A percentile compares a stretch with the other conserved stretches of the same genome.
Evolutionary conservation across 1,140 invertebrate species (phyloP).

Genomic region (Hylaeus anthracinus): DNA sequence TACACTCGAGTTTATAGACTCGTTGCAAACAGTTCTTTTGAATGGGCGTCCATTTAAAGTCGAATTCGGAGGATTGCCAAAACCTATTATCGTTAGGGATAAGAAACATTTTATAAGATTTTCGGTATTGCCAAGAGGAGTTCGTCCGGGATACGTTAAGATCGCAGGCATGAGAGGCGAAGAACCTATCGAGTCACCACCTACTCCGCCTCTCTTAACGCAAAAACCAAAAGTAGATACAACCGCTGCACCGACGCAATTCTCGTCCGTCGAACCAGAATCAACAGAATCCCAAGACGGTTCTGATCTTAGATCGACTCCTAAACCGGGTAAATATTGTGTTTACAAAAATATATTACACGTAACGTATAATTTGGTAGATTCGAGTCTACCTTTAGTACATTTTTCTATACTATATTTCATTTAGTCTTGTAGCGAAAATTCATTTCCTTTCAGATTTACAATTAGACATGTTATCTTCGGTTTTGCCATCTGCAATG

Average conservation of each 20-base stretch:
- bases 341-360: background rate
- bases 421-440: constrained; percentile 48
- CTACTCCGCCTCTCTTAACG: constrained; percentile 49
- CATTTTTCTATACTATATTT: constrained; percentile 25
- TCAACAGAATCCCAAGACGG: constrained; percentile 74
- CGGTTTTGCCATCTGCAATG: constrained; percentile 84
- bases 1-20: constrained; percentile 90
- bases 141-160: constrained; percentile 85
- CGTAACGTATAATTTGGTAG: background rate
- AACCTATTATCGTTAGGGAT: constrained; percentile 90
- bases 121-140: constrained; percentile 88
- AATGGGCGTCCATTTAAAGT: constrained; percentile 91
- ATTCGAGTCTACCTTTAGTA: background rate
- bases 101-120: constrained; percentile 92
- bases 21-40: constrained; percentile 88
- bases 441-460: constrained; percentile 66
- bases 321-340: constrained; percentile 68
- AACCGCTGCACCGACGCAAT: constrained; percentile 47
- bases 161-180: constrained; percentile 86
- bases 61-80: constrained; percentile 95
- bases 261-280: constrained; percentile 70
- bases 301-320: constrained; percentile 64
- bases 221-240: constrained; percentile 63
- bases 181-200: constrained; percentile 69
- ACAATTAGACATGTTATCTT: constrained; percentile 84